phyloP scores from a whole-genome alignment of 2,113 vertebrate species.

The Lonchura striata region DNA sequence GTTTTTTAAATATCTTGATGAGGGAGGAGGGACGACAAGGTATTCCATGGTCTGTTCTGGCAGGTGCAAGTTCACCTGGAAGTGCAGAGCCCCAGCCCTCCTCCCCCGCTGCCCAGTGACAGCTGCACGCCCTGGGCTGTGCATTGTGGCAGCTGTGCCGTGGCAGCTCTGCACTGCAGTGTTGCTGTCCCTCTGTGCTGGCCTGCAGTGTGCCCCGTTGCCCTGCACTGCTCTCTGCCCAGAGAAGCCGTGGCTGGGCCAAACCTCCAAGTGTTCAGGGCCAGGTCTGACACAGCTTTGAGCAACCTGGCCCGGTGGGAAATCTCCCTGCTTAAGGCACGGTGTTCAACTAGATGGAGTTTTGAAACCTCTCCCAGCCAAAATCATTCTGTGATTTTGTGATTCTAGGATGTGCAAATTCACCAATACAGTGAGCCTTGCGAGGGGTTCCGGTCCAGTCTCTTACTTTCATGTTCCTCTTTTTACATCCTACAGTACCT shows the following conservation, averaged over 20 bases:
- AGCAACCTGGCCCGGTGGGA: neutral
- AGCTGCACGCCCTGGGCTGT: neutral
- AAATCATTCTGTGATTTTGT: neutral
- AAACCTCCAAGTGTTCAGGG: neutral
- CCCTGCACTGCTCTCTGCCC: neutral
- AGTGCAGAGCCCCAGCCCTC: no score
- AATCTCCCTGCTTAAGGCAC: neutral
- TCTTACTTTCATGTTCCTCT: neutral
- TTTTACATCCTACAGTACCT: neutral
- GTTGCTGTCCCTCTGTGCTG: neutral
- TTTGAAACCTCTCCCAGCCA: neutral
- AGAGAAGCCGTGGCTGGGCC: neutral
- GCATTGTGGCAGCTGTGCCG: neutral
- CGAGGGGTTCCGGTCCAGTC: neutral
- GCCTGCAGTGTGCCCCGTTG: neutral
- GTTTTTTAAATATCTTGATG: no score
- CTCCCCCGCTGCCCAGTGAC: no score
- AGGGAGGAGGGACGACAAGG: neutral
- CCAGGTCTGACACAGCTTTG: neutral
- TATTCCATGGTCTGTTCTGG: no score
- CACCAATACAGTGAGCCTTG: neutral
- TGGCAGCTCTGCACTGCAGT: neutral
- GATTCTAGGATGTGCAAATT: neutral
- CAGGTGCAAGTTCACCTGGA: neutral
- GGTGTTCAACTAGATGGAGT: neutral